These are phyloP conservation scores for Thyatira batis DNA, from an alignment of 2,888 invertebrate genomes.

Conservation along the genomic window DNA sequence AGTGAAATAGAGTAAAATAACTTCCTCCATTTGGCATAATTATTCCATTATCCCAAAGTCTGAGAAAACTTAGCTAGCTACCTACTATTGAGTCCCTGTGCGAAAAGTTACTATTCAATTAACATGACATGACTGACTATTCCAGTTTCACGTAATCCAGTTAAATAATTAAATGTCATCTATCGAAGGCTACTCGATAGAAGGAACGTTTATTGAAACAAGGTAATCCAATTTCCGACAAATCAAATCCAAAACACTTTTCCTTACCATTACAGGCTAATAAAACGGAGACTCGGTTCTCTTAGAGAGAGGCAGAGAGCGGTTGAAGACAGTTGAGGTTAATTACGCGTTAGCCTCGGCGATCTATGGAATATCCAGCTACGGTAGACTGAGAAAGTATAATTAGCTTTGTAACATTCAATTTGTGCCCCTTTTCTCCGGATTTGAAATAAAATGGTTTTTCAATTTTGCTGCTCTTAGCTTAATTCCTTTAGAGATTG, in stretches of 20 bases:
- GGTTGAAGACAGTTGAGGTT: slow-evolving; percentile 18
- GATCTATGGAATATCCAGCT: slow-evolving; percentile 11
- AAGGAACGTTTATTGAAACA: slow-evolving; percentile 26
- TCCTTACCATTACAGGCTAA: slow-evolving; percentile 27
- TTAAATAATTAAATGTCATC: slow-evolving; percentile 15
- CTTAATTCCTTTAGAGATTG: neutral
- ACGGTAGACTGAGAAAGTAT: slow-evolving; percentile 2
- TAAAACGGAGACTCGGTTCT: slow-evolving; percentile 24
- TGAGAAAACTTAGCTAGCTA: too few relatives aligned
- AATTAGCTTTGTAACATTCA: slow-evolving; percentile 8
- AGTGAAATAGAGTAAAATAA: too few relatives aligned
- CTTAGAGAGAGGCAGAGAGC: slow-evolving; percentile 19
- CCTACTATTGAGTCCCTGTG: too few relatives aligned
- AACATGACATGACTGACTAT: too few relatives aligned
- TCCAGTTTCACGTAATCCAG: neutral
- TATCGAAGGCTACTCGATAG: slow-evolving; percentile 12
- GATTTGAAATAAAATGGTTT: neutral
- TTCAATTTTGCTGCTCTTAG: neutral
- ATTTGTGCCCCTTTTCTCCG: neutral
- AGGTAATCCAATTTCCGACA: slow-evolving; percentile 28
- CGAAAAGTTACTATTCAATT: too few relatives aligned
- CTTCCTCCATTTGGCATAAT: too few relatives aligned
- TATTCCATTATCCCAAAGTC: too few relatives aligned
- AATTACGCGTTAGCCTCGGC: slow-evolving; percentile 28
- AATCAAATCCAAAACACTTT: slow-evolving; percentile 15